Evolutionary conservation across 2,797 vertebrate species (phyloP), one percentile per base, ranked within the genome.

Genomic region (Cetoscarus ocellatus): DNA sequence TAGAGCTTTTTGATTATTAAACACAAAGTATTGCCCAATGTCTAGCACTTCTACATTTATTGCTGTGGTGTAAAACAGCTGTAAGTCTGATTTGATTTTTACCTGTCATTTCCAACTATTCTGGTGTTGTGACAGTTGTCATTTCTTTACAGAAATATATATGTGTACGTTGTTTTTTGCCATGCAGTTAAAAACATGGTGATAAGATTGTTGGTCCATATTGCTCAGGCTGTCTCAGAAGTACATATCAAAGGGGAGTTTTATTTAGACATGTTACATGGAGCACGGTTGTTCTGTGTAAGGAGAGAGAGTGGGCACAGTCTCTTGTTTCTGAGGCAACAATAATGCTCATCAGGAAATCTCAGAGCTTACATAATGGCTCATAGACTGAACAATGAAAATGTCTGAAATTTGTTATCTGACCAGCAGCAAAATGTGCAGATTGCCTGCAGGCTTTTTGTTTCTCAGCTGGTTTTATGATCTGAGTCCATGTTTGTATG

Each of bases 301-400:
- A 27, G 67, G 73, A 58, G 12, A 85, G 69, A 10, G 76, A 87
- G 86, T 88, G 79, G 88, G 85, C 70, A 70, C 79, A 5, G 55
- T 53, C 51, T 85, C 74, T 84, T 15, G 83, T 91, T 91, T 88
- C 86, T 91, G 79, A 84, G 80, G 88, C 83, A 91, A 90, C 89
- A 86, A 85, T 78, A 89, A 86, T 51, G 80, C 82, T 84, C 87
- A 86, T 89, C 84, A 75, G 83, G 77, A 88, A 85, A 85, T 87
- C 79, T 79, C 64, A 70, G 61, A 45, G 84, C 88, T 92, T 93
- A 80, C 78, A 75, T 90, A 88, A 93, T 59, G 57, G 18, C 59
- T 75, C 57, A 19, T 44, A 51, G 74, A 77, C 57, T 5, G 71
- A 84, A 81, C 71, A 70, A 19, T 73, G 45, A 69, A 75, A 79